phyloP scores from a whole-genome alignment of 2,113 vertebrate genomes.

The Colinus virginianus region DNA sequence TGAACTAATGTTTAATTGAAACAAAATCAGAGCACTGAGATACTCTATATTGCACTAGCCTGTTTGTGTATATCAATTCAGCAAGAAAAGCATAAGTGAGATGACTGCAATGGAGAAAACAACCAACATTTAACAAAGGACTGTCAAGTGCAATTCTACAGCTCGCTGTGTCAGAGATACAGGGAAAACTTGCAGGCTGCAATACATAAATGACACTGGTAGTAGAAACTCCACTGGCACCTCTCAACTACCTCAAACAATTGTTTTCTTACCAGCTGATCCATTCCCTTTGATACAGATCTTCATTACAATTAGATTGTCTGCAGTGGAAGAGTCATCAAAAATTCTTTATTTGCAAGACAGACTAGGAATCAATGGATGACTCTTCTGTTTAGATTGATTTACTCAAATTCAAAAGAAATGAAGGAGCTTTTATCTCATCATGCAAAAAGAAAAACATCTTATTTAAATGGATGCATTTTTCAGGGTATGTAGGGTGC shows the following conservation, averaged over 20 bases:
- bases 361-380: background rate
- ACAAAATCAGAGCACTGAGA: background rate
- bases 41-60: background rate
- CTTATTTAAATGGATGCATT: background rate
- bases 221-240: background rate
- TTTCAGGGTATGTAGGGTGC: background rate
- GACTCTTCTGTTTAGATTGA: background rate
- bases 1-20: background rate
- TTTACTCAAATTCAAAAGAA: background rate
- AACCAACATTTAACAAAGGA: background rate
- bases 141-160: background rate
- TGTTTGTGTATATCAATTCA: background rate
- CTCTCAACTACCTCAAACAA: background rate
- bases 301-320: background rate
- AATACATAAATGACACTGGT: background rate
- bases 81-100: background rate
- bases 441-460: background rate
- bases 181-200: background rate
- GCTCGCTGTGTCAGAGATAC: background rate
- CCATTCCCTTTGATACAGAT: background rate
- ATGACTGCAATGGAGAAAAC: background rate
- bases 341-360: background rate
- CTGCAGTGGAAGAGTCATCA: too few species aligned
- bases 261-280: background rate
- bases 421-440: background rate